Conservation (phyloP, 2,797 vertebrate species). For the Pseudopleuronectes americanus region DNA sequence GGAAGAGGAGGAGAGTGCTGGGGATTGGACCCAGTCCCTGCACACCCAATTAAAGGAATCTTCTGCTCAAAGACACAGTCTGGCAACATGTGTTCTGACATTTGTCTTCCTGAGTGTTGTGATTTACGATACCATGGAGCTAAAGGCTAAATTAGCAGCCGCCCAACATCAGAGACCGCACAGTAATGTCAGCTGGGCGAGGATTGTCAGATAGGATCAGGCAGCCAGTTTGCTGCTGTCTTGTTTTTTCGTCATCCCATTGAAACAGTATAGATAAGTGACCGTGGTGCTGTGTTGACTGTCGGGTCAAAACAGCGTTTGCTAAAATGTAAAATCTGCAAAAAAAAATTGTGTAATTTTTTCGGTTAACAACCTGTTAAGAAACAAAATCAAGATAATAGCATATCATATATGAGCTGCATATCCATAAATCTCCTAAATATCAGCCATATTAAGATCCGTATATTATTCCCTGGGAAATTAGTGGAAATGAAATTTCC, state of each 20-base stretch:
- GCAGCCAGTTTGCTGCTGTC: constrained; percentile 57
- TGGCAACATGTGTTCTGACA: constrained; percentile 89
- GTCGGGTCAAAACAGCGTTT: constrained; percentile 50
- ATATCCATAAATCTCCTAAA: too few species aligned
- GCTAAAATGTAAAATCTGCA: constrained; percentile 21
- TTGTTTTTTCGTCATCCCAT: constrained; percentile 63
- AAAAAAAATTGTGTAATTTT: constrained; percentile 1
- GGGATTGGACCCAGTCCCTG: constrained; percentile 87
- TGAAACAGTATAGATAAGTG: constrained; percentile 33
- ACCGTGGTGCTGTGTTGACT: constrained; percentile 50
- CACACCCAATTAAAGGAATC: constrained; percentile 90
- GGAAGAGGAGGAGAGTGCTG: constrained; percentile 78
- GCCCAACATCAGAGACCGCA: constrained; percentile 80
- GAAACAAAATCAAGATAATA: neutral
- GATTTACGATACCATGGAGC: constrained; percentile 84
- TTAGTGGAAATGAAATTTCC: too few species aligned
- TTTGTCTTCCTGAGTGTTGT: constrained; percentile 88
- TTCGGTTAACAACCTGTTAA: neutral
- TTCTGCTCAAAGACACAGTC: constrained; percentile 85
- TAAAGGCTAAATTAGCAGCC: constrained; percentile 88
- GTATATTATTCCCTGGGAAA: too few species aligned
- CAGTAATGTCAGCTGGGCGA: constrained; percentile 69
- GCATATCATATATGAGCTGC: constrained; percentile 1
- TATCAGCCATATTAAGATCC: too few species aligned
- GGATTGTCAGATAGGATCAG: constrained; percentile 76